These are phyloP conservation scores for Agrotis exclamationis DNA, from an alignment of 2,888 invertebrate species.

Conservation along the genomic window DNA sequence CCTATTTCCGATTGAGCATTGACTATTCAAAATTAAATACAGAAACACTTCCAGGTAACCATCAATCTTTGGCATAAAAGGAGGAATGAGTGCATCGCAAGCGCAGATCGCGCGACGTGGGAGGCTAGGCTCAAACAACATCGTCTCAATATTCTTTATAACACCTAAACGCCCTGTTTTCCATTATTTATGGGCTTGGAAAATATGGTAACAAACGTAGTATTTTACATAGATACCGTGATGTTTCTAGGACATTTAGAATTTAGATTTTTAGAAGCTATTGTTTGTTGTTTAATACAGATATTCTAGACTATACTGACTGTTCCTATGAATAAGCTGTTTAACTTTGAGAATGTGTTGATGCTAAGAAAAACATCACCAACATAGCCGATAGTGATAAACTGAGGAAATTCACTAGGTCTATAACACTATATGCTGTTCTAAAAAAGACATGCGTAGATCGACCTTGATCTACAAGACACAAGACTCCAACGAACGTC, in stretches of 20 bases:
- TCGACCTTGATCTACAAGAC: conserved; percentile 31
- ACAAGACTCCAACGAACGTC: conserved; percentile 26
- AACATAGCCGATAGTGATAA: not conserved
- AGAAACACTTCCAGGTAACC: conserved; percentile 67
- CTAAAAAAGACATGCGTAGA: conserved; percentile 3
- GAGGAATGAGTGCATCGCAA: conserved; percentile 76
- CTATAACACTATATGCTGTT: conserved; percentile 15
- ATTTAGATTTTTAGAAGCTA: not conserved
- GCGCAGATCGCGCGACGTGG: conserved; percentile 81
- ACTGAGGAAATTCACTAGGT: not conserved
- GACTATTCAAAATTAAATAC: not conserved
- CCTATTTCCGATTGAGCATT: not conserved
- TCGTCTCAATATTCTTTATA: conserved; percentile 57
- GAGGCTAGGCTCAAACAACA: conserved; percentile 71
- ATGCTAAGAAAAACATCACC: too few species aligned
- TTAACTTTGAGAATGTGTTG: too few species aligned
- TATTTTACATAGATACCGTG: conserved; percentile 11
- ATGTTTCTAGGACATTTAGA: not conserved
- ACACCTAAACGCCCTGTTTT: conserved; percentile 51
- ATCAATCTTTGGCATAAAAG: conserved; percentile 64
- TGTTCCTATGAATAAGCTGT: not conserved
- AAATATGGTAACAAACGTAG: conserved; percentile 30
- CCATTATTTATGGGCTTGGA: conserved; percentile 52
- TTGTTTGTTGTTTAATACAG: not conserved
- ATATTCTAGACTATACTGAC: not conserved